Evolutionary conservation across 2,797 vertebrate species (phyloP), one percentile per base, ranked within the genome.

Genomic region (Poeciliopsis turneri): DNA sequence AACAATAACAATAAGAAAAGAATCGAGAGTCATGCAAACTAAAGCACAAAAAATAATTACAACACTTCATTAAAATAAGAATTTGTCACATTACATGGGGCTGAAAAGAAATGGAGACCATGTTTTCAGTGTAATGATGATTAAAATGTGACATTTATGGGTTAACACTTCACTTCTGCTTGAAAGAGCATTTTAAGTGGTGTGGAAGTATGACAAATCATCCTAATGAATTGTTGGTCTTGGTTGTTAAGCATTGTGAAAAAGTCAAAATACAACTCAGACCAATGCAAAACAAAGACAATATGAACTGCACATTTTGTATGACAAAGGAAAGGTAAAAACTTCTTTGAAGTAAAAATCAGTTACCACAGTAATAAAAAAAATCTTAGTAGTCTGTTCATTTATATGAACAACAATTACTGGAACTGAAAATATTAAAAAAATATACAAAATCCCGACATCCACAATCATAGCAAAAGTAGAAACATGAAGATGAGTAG

Each of bases 1-100:
- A 57, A 28, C 84, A 87, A 86, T 76, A 88, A 89, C 82, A 85
- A 88, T 84, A 83, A 83, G 47, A 78, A 4, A 8, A 28, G 74
- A 88, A 64, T 46, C 28, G 70, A 82, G 72, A 80, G 70, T 57
- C 25, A 57, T 66, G 43, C 46, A 45, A 55, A n/a, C n/a, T 74
- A 78, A 46, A 69, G 84, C 72, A 82, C 30, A 75, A 23, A 9
- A 28, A 59, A 15, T 59, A 71, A 68, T 72, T 66, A 79, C 83
- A 85, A 84, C 70, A 82, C 75, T 83, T 81, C 23, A 46, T 76
- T 72, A 82, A 64, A 64, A 64, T 64, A 36, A 64, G 15, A 64
- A 64, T 36, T 64, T 8, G 5, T 64, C 30, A 8, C 7, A 64
- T 3, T 64, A 20, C 7, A 64, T 18, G 16, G 15, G 8, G 16